These are phyloP conservation scores for Ceratitis capitata DNA, from an alignment of 1,140 invertebrate genomes.

Conservation along the genomic window DNA sequence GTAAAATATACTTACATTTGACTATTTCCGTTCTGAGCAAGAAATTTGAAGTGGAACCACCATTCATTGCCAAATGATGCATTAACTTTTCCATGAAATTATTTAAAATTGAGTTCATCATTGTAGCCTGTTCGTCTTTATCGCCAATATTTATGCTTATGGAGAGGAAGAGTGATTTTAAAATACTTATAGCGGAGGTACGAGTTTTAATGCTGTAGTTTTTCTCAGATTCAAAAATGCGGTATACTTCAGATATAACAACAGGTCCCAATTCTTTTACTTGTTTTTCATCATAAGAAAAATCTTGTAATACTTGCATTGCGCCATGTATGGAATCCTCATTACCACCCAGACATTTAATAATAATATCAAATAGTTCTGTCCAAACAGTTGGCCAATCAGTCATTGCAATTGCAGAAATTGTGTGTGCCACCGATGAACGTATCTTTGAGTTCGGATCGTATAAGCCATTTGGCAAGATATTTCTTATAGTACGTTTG, in stretches of 20 bases:
- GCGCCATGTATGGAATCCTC: constrained; percentile 77
- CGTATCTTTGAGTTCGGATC: constrained; percentile 79
- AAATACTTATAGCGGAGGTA: constrained; percentile 58
- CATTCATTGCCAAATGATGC: constrained; percentile 70
- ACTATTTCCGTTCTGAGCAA: constrained; percentile 79
- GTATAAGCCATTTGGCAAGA: constrained; percentile 74
- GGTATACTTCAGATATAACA: constrained; percentile 80
- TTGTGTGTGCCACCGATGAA: constrained; percentile 77
- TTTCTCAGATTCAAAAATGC: constrained; percentile 75
- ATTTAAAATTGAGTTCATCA: constrained; percentile 74
- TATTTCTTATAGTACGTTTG: constrained; percentile 74
- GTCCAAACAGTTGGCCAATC: constrained; percentile 86
- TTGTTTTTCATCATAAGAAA: constrained; percentile 77
- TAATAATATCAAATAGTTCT: constrained; percentile 77
- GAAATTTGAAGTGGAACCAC: constrained; percentile 72
- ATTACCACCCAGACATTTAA: constrained; percentile 71
- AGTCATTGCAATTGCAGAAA: constrained; percentile 80
- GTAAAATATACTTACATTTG: constrained; percentile 67
- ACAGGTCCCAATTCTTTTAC: constrained; percentile 78
- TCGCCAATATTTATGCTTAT: constrained; percentile 72
- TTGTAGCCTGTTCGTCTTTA: constrained; percentile 76
- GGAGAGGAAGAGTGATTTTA: constrained; percentile 61
- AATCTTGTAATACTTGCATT: constrained; percentile 81
- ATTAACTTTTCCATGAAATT: constrained; percentile 79
- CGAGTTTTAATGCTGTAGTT: constrained; percentile 66